Base-by-base conservation (phyloP, 2,113 vertebrate genomes). In the Scatophagus argus region DNA sequence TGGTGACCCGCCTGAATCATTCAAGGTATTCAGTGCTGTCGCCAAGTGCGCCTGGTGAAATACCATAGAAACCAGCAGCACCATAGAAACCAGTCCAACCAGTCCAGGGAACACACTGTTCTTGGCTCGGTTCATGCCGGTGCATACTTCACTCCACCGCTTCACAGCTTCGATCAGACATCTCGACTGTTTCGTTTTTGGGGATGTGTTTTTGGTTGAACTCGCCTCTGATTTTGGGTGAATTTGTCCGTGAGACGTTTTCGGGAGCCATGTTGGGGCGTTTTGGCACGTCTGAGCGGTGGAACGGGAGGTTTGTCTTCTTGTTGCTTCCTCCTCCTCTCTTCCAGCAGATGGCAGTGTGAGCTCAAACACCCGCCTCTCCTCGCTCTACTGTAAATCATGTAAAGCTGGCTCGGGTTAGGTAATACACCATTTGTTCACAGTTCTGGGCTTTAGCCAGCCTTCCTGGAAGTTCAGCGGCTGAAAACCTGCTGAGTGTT, bases 31-130 rank as follows among this genome's bases (percentile, higher is more conserved):
- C 73, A 29, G 11, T 0, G 3, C 32, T n/a, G 5, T 29, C 60
- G 58, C 81, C 85, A 74, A 71, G 19, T 10, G 19, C 4, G 32
- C 54, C 74, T 72, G 78, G 61, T 56, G 55, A 46, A 68, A 64
- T 21, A 25, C 86, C 86, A 84, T 68, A 84, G 81, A 71, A 80
- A 86, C 85, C 81, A 69, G 58, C 38, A 55, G 75, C 73, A 17
- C 86, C 84, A 79, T 81, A 87, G 84, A 87, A 88, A 90, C 87
- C 89, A 85, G 82, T 70, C 43, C 0, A 77, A 74, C 87, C 87
- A 68, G 82, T 87, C 66, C 52, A n/a, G 82, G 56, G 77, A 76
- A 81, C 82, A 71, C 6, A 1, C 32, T 61, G 77, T 60, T 76
- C 61, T 65, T 32, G 58, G 29, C 44, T 55, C 27, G 7, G 38